Base-by-base conservation (phyloP, 2,797 vertebrate genomes). In the Decapterus maruadsi region DNA sequence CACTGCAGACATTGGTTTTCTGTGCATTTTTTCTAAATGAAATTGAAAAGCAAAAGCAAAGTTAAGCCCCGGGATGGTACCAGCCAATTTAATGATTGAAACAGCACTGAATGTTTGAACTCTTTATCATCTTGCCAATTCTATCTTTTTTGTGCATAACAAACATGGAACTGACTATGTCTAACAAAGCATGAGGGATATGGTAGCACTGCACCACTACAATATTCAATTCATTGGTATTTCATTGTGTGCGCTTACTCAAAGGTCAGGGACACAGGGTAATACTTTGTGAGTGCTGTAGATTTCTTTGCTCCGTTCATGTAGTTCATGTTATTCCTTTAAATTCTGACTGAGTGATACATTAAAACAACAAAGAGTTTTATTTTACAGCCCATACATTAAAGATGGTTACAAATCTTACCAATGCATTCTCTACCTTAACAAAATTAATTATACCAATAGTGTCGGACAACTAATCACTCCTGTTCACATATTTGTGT, bases 311-410 rank as follows among this genome's bases (percentile, higher is more conserved):
- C 14, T 57, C 2, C 7, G 20, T 14, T 6, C 11, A 17, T 46
- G 2, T 43, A 40, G 14, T 51, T 40, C 0, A 34, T 62, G 56
- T 38, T 22, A 31, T 55, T n/a, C n/a, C 26, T 36, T 56, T 2
- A 6, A 14, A 58, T 46, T 17, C 8, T 45, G 9, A 65, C 43
- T 67, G 29, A 63, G 22, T 73, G n/a, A n/a, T n/a, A 0, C 9
- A 62, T 19, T 53, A 13, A 68, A 57, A 6, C 43, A 26, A 53
- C 29, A 54, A 13, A 26, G 0, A 17, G 11, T 69, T 54, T 26
- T 53, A n/a, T 74, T 66, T 65, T 20, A 34, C 26, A 50, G 26
- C 7, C 29, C 65, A 63, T 8, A 63, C 10, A 3, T n/a, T 72
- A 13, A 40, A 2, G 16, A 75, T 11, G 31, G 10, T 13, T 2